Percentiles rank a stretch among this genome's conserved stretches.
Conservation (phyloP, 2,888 invertebrate species). For the Drosophila multiciliata region DNA sequence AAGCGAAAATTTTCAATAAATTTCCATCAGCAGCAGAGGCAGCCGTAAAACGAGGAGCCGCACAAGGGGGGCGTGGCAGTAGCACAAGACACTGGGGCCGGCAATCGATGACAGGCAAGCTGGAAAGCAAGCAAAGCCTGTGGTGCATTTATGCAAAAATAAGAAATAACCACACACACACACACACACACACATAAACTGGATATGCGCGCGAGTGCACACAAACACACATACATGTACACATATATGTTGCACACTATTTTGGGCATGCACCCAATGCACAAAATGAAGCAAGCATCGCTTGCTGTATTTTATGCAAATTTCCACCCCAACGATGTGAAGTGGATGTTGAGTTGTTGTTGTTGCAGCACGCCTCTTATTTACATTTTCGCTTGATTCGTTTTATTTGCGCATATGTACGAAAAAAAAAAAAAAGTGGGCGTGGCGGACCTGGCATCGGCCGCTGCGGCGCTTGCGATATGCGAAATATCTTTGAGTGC, state of each 20-base stretch:
- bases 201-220: slow-evolving; percentile 3
- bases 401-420: slow-evolving; percentile 74
- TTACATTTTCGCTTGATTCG: slow-evolving; percentile 80
- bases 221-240: slow-evolving; percentile 6
- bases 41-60: not conserved
- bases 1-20: slow-evolving; percentile 80
- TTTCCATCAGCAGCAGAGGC: slow-evolving; percentile 67
- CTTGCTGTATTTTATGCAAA: slow-evolving; percentile 73
- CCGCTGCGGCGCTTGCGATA: slow-evolving; percentile 22
- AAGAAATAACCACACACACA: slow-evolving; percentile 70
- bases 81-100: slow-evolving; percentile 66
- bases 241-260: slow-evolving; percentile 63
- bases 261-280: slow-evolving; percentile 71
- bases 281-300: slow-evolving; percentile 63
- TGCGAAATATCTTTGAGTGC: slow-evolving; percentile 44
- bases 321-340: slow-evolving; percentile 61
- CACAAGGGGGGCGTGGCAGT: slow-evolving; percentile 2
- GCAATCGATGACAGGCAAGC: slow-evolving; percentile 78
- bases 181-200: slow-evolving; percentile 3
- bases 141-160: slow-evolving; percentile 81
- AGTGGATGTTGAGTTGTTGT: slow-evolving; percentile 44
- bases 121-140: slow-evolving; percentile 75
- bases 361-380: slow-evolving; percentile 63
- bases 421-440: not conserved
- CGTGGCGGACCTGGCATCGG: not conserved